Conservation (phyloP, 2,113 vertebrate species). For the Xiphophorus maculatus region DNA sequence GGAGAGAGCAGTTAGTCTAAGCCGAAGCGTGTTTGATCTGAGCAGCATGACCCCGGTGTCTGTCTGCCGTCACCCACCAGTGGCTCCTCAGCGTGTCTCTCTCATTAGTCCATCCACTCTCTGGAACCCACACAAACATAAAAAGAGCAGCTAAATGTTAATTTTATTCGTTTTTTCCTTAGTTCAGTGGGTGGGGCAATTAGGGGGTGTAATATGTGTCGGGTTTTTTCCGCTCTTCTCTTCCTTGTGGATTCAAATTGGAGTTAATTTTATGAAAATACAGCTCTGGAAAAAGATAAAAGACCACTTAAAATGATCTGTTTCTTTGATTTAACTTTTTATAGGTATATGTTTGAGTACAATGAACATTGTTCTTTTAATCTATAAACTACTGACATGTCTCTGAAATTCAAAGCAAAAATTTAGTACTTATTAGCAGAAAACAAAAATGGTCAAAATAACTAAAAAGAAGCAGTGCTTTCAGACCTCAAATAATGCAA, state of each 20-base stretch:
- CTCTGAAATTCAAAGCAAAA: no score
- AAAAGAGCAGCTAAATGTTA: slow-evolving; percentile 61
- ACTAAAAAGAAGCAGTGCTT: no score
- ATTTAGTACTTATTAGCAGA: no score
- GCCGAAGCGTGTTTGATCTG: slow-evolving; percentile 54
- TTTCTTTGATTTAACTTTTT: no score
- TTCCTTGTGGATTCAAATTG: slow-evolving; percentile 36
- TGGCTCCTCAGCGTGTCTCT: slow-evolving; percentile 40
- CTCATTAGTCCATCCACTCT: slow-evolving; percentile 51
- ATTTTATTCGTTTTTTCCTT: slow-evolving; percentile 57
- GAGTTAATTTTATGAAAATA: slow-evolving; percentile 62
- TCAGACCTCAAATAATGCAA: no score
- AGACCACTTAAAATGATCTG: no score
- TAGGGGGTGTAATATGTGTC: slow-evolving; percentile 45
- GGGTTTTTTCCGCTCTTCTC: slow-evolving; percentile 21
- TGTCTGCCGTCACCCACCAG: slow-evolving; percentile 63
- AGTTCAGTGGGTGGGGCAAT: slow-evolving; percentile 47
- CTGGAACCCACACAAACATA: slow-evolving; percentile 20
- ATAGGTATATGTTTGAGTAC: no score
- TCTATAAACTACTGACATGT: no score
- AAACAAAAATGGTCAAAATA: no score
- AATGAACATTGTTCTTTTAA: no score
- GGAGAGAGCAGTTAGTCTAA: slow-evolving; percentile 60
- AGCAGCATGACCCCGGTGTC: slow-evolving; percentile 53
- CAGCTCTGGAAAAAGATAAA: no score